A percentile compares a stretch with the other conserved stretches of the same genome.
Evolutionary conservation across 2,113 vertebrate genomes (phyloP).

Genomic region (Pelecanoides urinatrix): DNA sequence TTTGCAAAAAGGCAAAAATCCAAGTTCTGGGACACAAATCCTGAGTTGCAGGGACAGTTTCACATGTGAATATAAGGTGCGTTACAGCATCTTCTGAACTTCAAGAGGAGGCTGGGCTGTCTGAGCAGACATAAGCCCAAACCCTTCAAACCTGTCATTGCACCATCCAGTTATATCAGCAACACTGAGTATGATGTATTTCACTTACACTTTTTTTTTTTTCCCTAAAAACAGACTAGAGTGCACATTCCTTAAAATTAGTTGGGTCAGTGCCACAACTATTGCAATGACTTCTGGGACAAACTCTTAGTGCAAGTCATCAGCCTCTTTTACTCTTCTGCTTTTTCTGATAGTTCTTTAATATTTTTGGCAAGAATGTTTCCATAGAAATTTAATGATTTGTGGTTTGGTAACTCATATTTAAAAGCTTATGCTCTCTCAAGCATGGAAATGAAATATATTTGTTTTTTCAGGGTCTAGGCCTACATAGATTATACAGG

Average conservation of each 20-base stretch:
- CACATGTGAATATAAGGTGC: background rate
- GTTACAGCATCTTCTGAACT: background rate
- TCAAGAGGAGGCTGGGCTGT: background rate
- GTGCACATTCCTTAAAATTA: background rate
- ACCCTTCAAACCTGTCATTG: background rate
- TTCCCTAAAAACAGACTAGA: background rate
- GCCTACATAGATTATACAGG: background rate
- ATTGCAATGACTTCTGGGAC: background rate
- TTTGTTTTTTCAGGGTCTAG: background rate
- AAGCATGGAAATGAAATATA: background rate
- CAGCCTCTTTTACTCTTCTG: background rate
- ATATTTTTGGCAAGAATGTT: background rate
- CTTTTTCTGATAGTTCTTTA: background rate
- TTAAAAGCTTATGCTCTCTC: background rate
- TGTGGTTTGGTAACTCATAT: background rate
- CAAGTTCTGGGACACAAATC: background rate
- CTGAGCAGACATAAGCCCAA: background rate
- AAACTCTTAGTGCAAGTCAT: background rate
- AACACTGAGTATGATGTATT: background rate
- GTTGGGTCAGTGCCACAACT: fast-evolving
- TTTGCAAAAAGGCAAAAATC: background rate
- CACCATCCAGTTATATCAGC: background rate
- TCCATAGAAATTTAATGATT: background rate
- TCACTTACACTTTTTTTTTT: background rate
- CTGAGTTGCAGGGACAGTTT: background rate